These are phyloP conservation scores for Halisarca cf. caerulea DNA, from an alignment of 37 sponge, comb jelly and placozoan species.

Conservation along the genomic window DNA sequence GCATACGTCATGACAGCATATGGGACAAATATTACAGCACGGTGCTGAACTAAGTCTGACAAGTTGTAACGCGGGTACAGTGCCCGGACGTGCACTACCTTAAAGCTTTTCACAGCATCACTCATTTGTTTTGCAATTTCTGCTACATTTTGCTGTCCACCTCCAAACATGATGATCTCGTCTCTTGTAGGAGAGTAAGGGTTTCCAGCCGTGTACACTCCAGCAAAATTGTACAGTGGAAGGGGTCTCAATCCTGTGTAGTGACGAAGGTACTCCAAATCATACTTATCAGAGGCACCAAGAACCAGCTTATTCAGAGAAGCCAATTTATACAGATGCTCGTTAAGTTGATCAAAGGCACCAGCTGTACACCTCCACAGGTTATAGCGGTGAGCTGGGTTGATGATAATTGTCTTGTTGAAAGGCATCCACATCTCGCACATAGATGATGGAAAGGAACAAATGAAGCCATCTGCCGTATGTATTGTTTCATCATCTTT, in stretches of 20 bases:
- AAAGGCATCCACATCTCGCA: conserved; percentile 66
- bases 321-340: conserved; percentile 39
- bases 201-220: conserved; percentile 16
- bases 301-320: conserved; percentile 36
- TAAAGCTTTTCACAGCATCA: not conserved
- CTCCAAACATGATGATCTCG: conserved; percentile 20
- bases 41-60: conserved; percentile 31
- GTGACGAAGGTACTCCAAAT: conserved; percentile 50
- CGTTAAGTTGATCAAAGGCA: conserved; percentile 33
- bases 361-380: conserved; percentile 31
- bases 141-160: too few species aligned
- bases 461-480: conserved; percentile 39
- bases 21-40: conserved; percentile 43
- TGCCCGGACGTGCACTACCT: not conserved
- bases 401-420: conserved; percentile 38
- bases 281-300: conserved; percentile 32
- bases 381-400: conserved; percentile 55
- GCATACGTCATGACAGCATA: conserved; percentile 34
- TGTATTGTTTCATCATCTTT: conserved; percentile 22
- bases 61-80: conserved; percentile 21
- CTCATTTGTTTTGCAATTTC: too few species aligned
- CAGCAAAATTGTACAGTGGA: conserved; percentile 31
- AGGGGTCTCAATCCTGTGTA: conserved; percentile 44
- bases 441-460: conserved; percentile 34
- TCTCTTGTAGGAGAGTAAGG: conserved; percentile 20